A percentile compares a stretch with the other conserved stretches of the same genome.
phyloP scores from a whole-genome alignment of 2,797 vertebrate genomes.

The Oceanodroma leucorhoa region DNA sequence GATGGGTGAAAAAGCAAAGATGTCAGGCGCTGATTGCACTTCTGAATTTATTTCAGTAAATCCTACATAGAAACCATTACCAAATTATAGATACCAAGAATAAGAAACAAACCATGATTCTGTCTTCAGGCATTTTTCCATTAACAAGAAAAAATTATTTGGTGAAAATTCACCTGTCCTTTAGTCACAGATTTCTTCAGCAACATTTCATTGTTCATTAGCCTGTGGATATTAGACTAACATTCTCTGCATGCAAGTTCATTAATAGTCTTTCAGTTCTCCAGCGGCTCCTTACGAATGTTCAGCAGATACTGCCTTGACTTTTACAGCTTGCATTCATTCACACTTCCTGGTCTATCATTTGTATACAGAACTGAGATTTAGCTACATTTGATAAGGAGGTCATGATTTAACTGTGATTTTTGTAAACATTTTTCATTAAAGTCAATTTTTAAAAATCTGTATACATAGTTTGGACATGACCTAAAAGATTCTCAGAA shows the following conservation, averaged over 20 bases:
- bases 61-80: neutral
- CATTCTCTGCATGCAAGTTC: neutral
- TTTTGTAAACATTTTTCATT: neutral
- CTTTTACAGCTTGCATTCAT: neutral
- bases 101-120: neutral
- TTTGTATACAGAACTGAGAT: neutral
- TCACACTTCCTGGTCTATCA: neutral
- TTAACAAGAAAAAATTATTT: neutral
- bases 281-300: neutral
- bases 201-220: neutral
- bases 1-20: neutral
- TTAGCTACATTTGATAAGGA: neutral
- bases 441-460: neutral
- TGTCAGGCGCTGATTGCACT: neutral
- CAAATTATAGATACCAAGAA: neutral
- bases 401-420: neutral
- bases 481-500: neutral
- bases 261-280: neutral
- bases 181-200: neutral
- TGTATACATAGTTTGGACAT: neutral
- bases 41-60: neutral
- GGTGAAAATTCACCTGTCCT: neutral
- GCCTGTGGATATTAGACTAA: neutral
- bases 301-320: neutral
- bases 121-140: neutral